Base-by-base conservation (phyloP, 2,888 invertebrate species). In the Zele albiditarsus region DNA sequence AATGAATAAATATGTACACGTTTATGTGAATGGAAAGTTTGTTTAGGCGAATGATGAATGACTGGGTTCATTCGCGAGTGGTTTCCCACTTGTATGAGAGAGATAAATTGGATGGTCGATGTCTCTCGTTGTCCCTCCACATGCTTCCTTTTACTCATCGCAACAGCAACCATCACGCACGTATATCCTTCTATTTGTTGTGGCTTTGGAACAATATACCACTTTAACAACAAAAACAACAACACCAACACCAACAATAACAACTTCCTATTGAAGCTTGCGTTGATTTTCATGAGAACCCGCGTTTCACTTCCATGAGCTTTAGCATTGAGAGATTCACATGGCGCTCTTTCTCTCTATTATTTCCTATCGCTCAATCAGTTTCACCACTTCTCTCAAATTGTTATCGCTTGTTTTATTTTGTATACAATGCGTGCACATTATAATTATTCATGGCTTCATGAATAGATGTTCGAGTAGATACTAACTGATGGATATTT, bases 51-150 rank as follows among this genome's bases (percentile, higher is more conserved):
- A 46, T n/a, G 46, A 46, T 46, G 46, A 46, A 46, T 46, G n/a
- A n/a, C 46, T 46, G 46, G n/a, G 3, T 46, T 46, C 20, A 53
- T 53, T 53, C 20, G 6, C 53, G 53, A 53, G 2, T 53, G 20
- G 20, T 53, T 20, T 53, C 8, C 20, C 20, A 53, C 20, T 53
- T 53, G 53, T 53, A 20, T 53, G 8, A 53, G 53, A 53, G 53
- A 53, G 53, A 53, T 53, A 53, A 53, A 53, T 53, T 53, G 53
- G 53, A 53, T 53, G 20, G 53, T 53, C 53, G 10, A 53, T 53
- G 20, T 23, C 20, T 23, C 20, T 53, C 53, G 53, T 53, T 53
- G 53, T n/a, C 20, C 20, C 20, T 8, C 20, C 2, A n/a, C 20
- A 20, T 53, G 1, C 10, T 53, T 53, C 8, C 20, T 53, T 20